Percentiles rank a stretch among this genome's conserved stretches.
Evolutionary conservation across 2,888 invertebrate genomes (phyloP).

Genomic region (Cinara cedri): DNA sequence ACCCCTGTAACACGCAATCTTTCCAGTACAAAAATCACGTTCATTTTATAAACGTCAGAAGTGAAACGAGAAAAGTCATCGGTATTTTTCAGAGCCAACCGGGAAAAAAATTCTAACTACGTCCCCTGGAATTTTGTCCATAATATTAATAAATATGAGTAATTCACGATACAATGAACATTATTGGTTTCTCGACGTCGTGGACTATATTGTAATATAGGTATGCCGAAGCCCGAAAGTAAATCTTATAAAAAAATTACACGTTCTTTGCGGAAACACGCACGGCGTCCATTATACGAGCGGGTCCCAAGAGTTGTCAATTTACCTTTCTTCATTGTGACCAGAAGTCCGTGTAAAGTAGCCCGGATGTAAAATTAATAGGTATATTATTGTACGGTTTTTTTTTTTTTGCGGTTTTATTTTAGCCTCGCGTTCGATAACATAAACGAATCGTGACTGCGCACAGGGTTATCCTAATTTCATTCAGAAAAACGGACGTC

Average conservation of each 20-base stretch:
- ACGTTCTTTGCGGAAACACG: neutral
- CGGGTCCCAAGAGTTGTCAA: neutral
- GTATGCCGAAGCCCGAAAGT: no score
- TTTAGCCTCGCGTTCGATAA: neutral
- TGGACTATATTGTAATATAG: no score
- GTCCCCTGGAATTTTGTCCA: no score
- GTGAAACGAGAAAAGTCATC: no score
- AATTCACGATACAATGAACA: neutral
- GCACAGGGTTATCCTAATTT: slow-evolving; percentile 39
- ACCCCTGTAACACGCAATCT: no score
- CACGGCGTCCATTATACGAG: neutral
- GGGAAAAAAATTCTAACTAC: no score
- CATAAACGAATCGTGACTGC: slow-evolving; percentile 18
- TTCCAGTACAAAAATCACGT: no score
- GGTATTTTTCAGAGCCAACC: no score
- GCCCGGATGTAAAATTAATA: slow-evolving; percentile 26
- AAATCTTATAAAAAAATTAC: neutral
- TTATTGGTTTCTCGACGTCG: no score
- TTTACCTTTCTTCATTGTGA: neutral
- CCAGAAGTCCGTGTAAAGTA: slow-evolving; percentile 18
- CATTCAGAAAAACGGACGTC: slow-evolving; percentile 16
- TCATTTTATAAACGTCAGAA: no score
- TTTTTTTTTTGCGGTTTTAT: neutral
- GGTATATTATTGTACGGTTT: neutral
- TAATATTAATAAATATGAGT: no score